Percentiles rank a stretch among this genome's conserved stretches.
phyloP scores from a whole-genome alignment of 2,113 vertebrate genomes.

The cattle (Bos taurus) region ARS-UCD2.0 NC_037331.1:114224001-114224500 shows the following conservation, averaged over 20 bases:
- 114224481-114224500: accelerated
- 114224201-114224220: not conserved
- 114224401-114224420: accelerated
- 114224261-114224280: not conserved
- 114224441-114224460: not conserved
- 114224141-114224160: not conserved
- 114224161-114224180: not conserved
- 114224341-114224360: not conserved
- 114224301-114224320: not conserved
- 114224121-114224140: slow-evolving; percentile 76
- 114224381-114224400: not conserved
- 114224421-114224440: not conserved
- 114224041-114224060: slow-evolving; percentile 40
- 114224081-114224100: slow-evolving; percentile 32
- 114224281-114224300: not conserved
- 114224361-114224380: not conserved
- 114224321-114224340: not conserved
- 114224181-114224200: not conserved
- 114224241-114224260: not conserved
- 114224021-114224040: not conserved
- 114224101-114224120: slow-evolving; percentile 70
- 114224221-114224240: not conserved
- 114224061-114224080: slow-evolving; percentile 34
- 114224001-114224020: not conserved
- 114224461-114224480: not conserved